phyloP scores from a whole-genome alignment of 2,888 invertebrate species.

The Drosophila rellima region DNA sequence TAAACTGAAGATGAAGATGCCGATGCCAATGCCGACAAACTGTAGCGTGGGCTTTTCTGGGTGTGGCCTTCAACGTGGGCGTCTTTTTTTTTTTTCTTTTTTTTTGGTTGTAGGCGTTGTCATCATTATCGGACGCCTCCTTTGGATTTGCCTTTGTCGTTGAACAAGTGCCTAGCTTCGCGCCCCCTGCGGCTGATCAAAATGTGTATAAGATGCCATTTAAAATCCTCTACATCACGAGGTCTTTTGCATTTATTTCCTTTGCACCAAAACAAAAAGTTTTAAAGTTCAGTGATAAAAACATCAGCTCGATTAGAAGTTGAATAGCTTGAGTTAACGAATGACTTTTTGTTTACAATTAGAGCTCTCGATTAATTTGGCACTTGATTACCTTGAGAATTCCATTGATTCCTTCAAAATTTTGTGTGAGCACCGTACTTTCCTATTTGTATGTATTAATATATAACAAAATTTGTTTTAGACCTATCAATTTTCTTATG shows the following conservation, averaged over 20 bases:
- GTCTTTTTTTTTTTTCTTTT: slow-evolving; percentile 10
- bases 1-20: slow-evolving; percentile 28
- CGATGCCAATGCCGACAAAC: no score
- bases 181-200: slow-evolving; percentile 35
- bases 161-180: slow-evolving; percentile 50
- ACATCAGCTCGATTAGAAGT: not conserved
- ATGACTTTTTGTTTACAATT: not conserved
- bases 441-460: no score
- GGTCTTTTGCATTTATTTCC: not conserved
- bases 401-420: not conserved
- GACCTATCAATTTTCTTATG: not conserved
- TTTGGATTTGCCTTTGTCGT: slow-evolving; percentile 27
- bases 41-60: slow-evolving; percentile 4
- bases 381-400: not conserved
- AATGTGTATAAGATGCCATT: slow-evolving; percentile 32
- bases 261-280: not conserved
- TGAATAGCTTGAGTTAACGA: not conserved
- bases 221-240: slow-evolving; percentile 24
- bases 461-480: not conserved
- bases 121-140: slow-evolving; percentile 65
- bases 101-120: slow-evolving; percentile 73
- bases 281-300: slow-evolving; percentile 4
- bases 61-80: slow-evolving; percentile 22
- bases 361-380: not conserved
- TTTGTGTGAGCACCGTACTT: not conserved